Conservation (phyloP, 2,888 invertebrate species). For the Chloroclystis v-ata region DNA sequence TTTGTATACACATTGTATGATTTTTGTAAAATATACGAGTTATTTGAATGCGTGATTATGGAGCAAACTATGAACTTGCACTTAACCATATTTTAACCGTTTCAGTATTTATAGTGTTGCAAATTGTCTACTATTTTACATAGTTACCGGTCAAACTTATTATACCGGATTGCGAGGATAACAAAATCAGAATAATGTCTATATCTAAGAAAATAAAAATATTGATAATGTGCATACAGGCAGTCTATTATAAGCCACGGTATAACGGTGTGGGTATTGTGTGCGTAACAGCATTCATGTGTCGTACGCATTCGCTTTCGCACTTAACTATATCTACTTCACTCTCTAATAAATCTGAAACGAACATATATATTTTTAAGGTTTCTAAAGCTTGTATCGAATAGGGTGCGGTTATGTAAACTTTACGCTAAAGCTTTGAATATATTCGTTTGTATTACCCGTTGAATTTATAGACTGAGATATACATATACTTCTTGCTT, state of each 20-base stretch:
- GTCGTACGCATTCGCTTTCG: constrained; percentile 62
- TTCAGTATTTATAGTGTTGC: no score
- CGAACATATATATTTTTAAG: background rate
- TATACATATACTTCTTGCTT: no score
- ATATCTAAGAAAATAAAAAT: background rate
- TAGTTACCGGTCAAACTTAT: no score
- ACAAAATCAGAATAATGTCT: no score
- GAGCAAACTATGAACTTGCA: no score
- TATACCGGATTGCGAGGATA: no score
- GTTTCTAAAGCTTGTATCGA: background rate
- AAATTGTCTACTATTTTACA: no score
- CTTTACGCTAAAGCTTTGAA: no score
- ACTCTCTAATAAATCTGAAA: constrained; percentile 10
- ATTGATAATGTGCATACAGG: constrained; percentile 31
- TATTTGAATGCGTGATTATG: no score
- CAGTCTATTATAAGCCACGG: constrained; percentile 45
- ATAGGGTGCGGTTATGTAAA: background rate
- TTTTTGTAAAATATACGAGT: background rate
- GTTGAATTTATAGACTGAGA: no score
- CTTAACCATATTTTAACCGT: no score
- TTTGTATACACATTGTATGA: constrained; percentile 9
- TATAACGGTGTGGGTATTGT: constrained; percentile 59
- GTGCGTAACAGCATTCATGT: constrained; percentile 50
- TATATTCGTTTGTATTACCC: no score
- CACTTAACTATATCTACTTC: constrained; percentile 19